Evolutionary conservation across 2,113 vertebrate species (phyloP).

Genomic region (Epinephelus lanceolatus): DNA sequence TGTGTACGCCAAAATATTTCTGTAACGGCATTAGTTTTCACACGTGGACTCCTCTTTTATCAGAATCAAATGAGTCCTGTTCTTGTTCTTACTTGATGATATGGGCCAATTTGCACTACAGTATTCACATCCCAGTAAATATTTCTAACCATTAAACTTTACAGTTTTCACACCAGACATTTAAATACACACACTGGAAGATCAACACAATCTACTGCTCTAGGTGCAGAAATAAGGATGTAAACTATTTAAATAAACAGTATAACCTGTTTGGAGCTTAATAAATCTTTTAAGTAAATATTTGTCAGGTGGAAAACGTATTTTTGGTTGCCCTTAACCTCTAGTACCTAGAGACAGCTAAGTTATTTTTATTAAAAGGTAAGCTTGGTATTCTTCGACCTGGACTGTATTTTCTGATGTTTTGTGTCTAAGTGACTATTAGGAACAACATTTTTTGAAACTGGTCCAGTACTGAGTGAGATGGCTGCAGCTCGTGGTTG

Average conservation of each 20-base stretch:
- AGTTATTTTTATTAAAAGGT: too few species aligned
- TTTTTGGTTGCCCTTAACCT: background rate
- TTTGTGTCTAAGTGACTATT: too few species aligned
- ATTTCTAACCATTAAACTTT: background rate
- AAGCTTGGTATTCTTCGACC: too few species aligned
- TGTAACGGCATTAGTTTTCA: too few species aligned
- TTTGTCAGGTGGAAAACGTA: background rate
- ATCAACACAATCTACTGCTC: background rate
- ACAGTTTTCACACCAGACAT: background rate
- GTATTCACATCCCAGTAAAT: background rate
- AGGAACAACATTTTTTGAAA: too few species aligned
- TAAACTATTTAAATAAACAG: background rate
- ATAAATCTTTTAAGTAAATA: background rate
- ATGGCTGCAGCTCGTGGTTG: too few species aligned
- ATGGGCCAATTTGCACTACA: background rate
- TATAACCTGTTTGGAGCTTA: background rate
- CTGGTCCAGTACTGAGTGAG: too few species aligned
- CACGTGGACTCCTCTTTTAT: too few species aligned
- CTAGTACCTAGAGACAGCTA: background rate
- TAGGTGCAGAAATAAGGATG: background rate
- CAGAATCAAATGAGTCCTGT: too few species aligned
- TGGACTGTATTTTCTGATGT: too few species aligned
- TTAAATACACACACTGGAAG: background rate
- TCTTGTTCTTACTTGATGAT: background rate
- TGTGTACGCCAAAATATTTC: too few species aligned